Base-by-base conservation (phyloP, 2,113 vertebrate genomes). In the Oreochromis spilurus region DNA sequence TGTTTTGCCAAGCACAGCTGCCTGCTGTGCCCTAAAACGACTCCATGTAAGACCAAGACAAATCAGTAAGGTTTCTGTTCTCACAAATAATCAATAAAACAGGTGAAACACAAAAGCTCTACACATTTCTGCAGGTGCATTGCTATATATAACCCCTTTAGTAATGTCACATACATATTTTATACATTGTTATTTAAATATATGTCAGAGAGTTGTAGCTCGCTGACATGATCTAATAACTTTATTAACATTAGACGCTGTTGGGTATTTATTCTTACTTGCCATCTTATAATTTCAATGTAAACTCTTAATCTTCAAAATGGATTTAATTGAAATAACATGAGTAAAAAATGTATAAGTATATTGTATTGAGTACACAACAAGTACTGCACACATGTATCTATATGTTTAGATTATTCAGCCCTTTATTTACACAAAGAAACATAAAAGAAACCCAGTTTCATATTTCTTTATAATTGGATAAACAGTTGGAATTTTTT, bases 401-500 rank as follows among this genome's bases (percentile, higher is more conserved):
- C 4, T 62, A 36, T 26, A 13, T 77, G 16, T 77, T 77, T 77
- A 50, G 16, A 77, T 31, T n/a, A 8, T 77, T 75, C 43, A 50
- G 9, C 70, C 43, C 4, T 50, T 48, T 50, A 50, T 2, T 52
- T 52, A 77, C 26, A 31, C 11, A 50, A 50, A 77, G 9, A 2
- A 77, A n/a, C 26, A 50, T 7, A 19, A 77, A 50, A 31, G 26
- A 77, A 50, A 31, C 1, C 6, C 10, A 50, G 10, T 77, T 77
- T 52, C 45, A n/a, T 77, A n/a, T 77, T 77, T 77, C 45, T 57
- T 58, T 57, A 58, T 58, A 83, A 87, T 40, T 7, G 31, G 78
- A 75, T 82, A 79, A 87, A 90, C 83, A 53, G 6, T 65, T 36
- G 60, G 3, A 19, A 7, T 86, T 89, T 72, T 87, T 91, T 79